Evolutionary conservation across 2,113 vertebrate genomes (phyloP).

Genomic region (Hassar affinis): DNA sequence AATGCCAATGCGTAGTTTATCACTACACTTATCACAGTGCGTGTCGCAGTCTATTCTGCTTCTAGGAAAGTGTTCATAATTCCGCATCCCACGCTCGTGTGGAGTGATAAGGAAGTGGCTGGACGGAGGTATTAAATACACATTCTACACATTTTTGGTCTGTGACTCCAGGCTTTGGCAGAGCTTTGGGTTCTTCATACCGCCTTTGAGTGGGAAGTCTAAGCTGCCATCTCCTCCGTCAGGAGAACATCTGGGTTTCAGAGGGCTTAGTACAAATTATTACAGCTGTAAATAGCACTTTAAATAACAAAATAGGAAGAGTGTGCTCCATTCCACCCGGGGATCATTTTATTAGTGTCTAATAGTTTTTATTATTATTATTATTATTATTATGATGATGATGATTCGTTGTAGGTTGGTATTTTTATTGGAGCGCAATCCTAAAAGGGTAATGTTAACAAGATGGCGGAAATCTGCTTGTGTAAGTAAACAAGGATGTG

Average conservation of each 20-base stretch:
- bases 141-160: constrained; percentile 1
- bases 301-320: background rate
- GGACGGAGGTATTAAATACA: background rate
- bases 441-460: constrained; percentile 5
- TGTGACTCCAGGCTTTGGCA: background rate
- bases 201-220: background rate
- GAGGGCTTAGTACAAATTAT: background rate
- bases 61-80: background rate
- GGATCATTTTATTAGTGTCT: background rate
- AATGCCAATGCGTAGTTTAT: background rate
- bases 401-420: background rate
- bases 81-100: background rate
- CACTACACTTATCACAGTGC: too few relatives aligned
- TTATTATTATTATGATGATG: background rate
- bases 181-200: background rate
- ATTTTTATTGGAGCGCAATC: background rate
- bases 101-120: background rate
- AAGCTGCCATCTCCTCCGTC: background rate
- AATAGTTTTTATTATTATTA: background rate
- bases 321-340: background rate
- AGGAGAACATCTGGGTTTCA: constrained; percentile 34
- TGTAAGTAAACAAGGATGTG: constrained; percentile 58
- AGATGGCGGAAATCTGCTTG: constrained; percentile 16
- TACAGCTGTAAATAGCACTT: background rate
- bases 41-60: background rate